A percentile compares a stretch with the other conserved stretches of the same genome.
These are phyloP conservation scores for Acrobasis consociella DNA, from an alignment of 2,888 invertebrate species.

Conservation along the genomic window DNA sequence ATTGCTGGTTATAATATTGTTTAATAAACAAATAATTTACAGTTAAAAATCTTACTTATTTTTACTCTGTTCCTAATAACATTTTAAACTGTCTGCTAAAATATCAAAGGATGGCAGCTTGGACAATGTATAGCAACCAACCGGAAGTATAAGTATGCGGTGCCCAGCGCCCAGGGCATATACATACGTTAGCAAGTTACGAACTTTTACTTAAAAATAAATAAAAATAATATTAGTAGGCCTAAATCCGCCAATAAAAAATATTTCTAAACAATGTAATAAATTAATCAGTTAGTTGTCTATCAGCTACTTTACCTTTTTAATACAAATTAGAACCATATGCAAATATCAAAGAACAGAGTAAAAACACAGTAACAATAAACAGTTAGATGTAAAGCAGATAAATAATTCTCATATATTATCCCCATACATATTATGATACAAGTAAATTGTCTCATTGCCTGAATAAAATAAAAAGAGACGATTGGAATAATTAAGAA, in stretches of 20 bases:
- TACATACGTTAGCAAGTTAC: too few relatives aligned
- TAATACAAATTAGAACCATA: neutral
- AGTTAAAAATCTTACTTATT: constrained; percentile 60
- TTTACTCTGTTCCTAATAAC: constrained; percentile 55
- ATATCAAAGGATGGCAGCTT: too few relatives aligned
- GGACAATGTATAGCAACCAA: too few relatives aligned
- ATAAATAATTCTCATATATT: constrained; percentile 72
- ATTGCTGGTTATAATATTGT: constrained; percentile 78
- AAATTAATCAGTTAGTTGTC: neutral
- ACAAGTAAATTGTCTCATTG: constrained; percentile 61
- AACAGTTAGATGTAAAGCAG: constrained; percentile 74
- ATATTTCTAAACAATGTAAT: neutral
- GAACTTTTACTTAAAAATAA: too few relatives aligned
- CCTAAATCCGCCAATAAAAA: neutral
- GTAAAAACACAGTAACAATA: constrained; percentile 61
- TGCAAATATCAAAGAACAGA: constrained; percentile 49
- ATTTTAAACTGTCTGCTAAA: too few relatives aligned
- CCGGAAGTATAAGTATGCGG: too few relatives aligned
- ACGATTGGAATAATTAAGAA: constrained; percentile 5
- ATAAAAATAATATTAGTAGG: too few relatives aligned
- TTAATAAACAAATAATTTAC: constrained; percentile 75
- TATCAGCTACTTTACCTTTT: neutral
- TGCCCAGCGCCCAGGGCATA: too few relatives aligned
- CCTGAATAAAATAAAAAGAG: constrained; percentile 41
- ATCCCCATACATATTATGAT: constrained; percentile 60